Percentiles rank a stretch among this genome's conserved stretches.
Evolutionary conservation across 2,888 invertebrate genomes (phyloP).

Genomic region (Folsomia candida): DNA sequence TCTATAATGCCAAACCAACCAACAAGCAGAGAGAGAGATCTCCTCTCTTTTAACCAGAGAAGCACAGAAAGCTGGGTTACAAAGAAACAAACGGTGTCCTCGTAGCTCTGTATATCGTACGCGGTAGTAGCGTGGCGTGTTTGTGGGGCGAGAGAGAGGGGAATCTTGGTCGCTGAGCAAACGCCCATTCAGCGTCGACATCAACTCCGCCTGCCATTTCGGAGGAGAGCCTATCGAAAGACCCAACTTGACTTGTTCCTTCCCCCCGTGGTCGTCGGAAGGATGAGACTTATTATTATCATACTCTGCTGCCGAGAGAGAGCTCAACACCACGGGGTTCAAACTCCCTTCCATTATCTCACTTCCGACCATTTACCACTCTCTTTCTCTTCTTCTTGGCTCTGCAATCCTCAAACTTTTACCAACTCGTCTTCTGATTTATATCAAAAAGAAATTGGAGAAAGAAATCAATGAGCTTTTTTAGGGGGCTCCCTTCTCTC

Average conservation of each 20-base stretch:
- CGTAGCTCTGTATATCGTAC: no score
- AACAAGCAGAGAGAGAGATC: neutral
- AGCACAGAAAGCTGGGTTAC: no score
- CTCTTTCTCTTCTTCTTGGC: neutral
- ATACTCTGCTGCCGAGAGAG: neutral
- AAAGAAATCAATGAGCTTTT: neutral
- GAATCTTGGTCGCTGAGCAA: no score
- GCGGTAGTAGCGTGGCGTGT: no score
- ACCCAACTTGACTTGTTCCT: neutral
- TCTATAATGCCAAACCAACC: neutral
- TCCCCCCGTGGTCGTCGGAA: constrained; percentile 19
- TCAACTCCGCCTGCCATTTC: constrained; percentile 7
- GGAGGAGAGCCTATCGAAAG: constrained; percentile 3
- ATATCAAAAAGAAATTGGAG: neutral
- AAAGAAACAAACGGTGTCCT: no score
- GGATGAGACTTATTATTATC: constrained; percentile 12
- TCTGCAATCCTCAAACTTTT: neutral
- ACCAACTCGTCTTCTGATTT: neutral
- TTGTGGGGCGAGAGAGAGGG: no score
- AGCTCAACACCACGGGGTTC: constrained; percentile 1
- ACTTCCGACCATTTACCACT: constrained; percentile 23
- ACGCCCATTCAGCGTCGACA: constrained; percentile 4
- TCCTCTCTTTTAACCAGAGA: neutral
- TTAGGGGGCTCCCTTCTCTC: neutral
- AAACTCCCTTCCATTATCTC: constrained; percentile 27